Base-by-base conservation (phyloP, 2,113 vertebrate species). In the Gallinago jamesoni region DNA sequence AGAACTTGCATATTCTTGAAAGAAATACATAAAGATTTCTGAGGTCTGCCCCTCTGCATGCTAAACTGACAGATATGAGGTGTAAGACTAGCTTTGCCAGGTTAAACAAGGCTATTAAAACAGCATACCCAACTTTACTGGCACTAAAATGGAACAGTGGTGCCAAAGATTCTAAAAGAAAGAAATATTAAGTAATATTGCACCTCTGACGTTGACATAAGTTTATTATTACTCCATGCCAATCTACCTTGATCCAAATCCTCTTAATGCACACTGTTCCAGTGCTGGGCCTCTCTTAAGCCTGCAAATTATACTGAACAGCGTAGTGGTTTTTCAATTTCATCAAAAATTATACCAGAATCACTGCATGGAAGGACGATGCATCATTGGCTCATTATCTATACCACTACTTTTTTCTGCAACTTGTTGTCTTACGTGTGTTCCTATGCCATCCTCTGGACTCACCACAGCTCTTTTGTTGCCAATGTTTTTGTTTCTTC, bases 151-250 rank as follows among this genome's bases (percentile, higher is more conserved):
- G 87, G 80, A 95, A 66, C 53, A 73, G 35, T 87, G 66, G 67
- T 97, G 96, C 96, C 97, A 98, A 93, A 68, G 68, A 90, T 75
- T 93, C 93, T 93, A 94, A 68, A 76, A 96, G 92, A 95, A 97
- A 97, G 94, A 97, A 97, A 97, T 97, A 97, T 95, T 94, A 97
- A 97, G 84, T 93, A 97, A 96, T 92, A 91, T 52, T 94, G 89
- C 93, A 94, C 87, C 84, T 96, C 91, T 95, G 95, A 97, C 93
- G 94, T 90, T 93, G 95, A 96, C 93, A 91, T 85, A 77, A 90
- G 84, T 89, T 96, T 97, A 97, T 97, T 97, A 96, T 97, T 97
- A 89, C 91, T 97, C 81, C 86, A 94, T 79, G 63, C 95, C 95
- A 97, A 92, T 87, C 94, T 37, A 96, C 72, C 80, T 92, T 96